A percentile compares a stretch with the other conserved stretches of the same genome.
These are phyloP conservation scores for Cranoglanis bouderius DNA, from an alignment of 2,113 vertebrate genomes.

Conservation along the genomic window DNA sequence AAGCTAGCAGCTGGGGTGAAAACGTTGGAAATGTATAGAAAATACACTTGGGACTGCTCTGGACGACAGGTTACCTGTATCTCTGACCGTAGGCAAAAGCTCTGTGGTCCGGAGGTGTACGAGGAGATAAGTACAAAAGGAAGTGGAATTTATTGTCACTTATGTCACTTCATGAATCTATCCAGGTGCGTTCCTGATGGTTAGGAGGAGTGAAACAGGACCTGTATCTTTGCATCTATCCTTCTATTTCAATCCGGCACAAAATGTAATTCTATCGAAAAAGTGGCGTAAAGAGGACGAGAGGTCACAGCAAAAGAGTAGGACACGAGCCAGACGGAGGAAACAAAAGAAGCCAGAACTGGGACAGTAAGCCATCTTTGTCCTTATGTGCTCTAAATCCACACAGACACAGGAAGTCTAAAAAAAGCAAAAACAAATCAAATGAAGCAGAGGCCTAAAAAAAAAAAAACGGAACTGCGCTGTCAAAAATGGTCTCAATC, in stretches of 20 bases:
- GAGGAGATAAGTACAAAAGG: not conserved
- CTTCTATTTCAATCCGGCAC: not conserved
- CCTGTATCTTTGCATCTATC: too few species aligned
- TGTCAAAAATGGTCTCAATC: constrained; percentile 35
- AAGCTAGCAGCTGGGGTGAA: not conserved
- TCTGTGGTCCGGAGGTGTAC: too few species aligned
- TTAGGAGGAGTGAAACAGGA: not conserved
- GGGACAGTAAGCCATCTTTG: constrained; percentile 11
- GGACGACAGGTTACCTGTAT: not conserved
- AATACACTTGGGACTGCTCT: not conserved
- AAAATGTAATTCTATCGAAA: not conserved
- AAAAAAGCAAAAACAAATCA: constrained; percentile 27
- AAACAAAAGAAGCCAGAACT: constrained; percentile 4
- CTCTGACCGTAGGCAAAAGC: not conserved
- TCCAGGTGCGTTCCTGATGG: not conserved
- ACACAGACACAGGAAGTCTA: not conserved
- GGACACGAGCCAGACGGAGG: constrained; percentile 3
- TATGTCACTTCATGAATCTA: not conserved
- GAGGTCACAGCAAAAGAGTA: not conserved
- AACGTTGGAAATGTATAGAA: not conserved
- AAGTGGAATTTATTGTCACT: not conserved
- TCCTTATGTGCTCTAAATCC: constrained; percentile 15
- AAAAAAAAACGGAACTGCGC: constrained; percentile 31
- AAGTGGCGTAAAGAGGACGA: not conserved
- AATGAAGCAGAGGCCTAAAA: not conserved